Evolutionary conservation across 2,113 vertebrate species (phyloP), one percentile per base, ranked within the genome.

Genomic region (Octodon degus): DNA sequence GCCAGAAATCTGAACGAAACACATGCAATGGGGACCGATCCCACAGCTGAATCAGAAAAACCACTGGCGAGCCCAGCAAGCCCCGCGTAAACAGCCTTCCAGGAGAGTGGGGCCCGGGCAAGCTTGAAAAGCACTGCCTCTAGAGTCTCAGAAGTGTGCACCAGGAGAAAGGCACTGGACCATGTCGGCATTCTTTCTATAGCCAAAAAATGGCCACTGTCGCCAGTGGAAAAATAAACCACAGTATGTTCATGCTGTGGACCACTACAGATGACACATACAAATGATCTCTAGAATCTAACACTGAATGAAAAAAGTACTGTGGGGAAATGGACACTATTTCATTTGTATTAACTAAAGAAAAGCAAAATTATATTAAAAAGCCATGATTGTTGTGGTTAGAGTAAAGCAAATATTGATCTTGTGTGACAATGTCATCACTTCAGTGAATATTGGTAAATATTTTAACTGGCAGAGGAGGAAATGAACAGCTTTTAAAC

Each of bases 341-440:
- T 96, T 84, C 68, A 90, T n/a, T 80, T 90, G 85, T 6, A 83
- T 1, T 22, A 89, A 20, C 13, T 68, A 68, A 68, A 91, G 72
- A n/a, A 86, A 88, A 92, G 11, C 22, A 84, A 84, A 94, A 86
- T 80, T 87, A 86, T 80, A 94, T 80, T 85, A 58, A 91, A 93
- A 81, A 74, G 37, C 30, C 4, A 25, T n/a, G 90, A 95, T 4
- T 72, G 11, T 47, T 91, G 63, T 84, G 17, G 5, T 40, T 77
- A 37, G 47, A 89, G 19, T 76, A 93, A 72, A 79, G 50, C 19
- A 93, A 76, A 74, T 14, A 86, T 91, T 58, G 2, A 95, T 50
- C 68, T 85, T 55, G 37, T 60, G n/a, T 20, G 81, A 62, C 2
- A 72, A 22, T 43, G 34, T 70, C 32, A 83, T 77, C 27, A 53